A percentile compares a stretch with the other conserved stretches of the same genome.
These are phyloP conservation scores for Xestoiulus laeticollis DNA, from an alignment of 2,888 invertebrate genomes.

Conservation along the genomic window DNA sequence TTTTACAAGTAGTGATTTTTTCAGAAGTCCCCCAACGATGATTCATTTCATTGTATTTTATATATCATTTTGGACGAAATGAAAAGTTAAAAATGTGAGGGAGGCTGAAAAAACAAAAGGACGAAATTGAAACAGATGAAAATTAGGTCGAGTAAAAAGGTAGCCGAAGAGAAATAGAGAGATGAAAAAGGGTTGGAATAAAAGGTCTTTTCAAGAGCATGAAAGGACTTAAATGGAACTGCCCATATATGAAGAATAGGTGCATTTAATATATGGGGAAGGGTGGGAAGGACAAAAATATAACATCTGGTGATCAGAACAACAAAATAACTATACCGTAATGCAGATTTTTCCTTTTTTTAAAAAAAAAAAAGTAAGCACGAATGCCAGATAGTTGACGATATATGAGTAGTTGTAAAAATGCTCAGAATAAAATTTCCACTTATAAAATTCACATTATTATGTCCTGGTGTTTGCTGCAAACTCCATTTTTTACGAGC, in stretches of 20 bases:
- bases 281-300: slow-evolving; percentile 8
- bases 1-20: slow-evolving; percentile 55
- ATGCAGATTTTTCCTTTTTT: not conserved
- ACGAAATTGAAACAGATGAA: slow-evolving; percentile 10
- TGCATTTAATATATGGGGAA: slow-evolving; percentile 28
- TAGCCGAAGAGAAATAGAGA: slow-evolving; percentile 21
- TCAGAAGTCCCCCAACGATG: slow-evolving; percentile 40
- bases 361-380: not conserved
- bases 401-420: slow-evolving; percentile 23
- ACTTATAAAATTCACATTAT: slow-evolving; percentile 37
- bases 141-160: not conserved
- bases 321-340: slow-evolving; percentile 32
- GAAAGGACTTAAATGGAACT: slow-evolving; percentile 38
- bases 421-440: slow-evolving; percentile 39
- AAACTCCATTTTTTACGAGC: not conserved
- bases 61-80: slow-evolving; percentile 38
- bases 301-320: slow-evolving; percentile 43
- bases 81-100: slow-evolving; percentile 7
- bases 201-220: slow-evolving; percentile 29
- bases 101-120: slow-evolving; percentile 16
- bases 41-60: slow-evolving; percentile 40
- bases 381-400: not conserved
- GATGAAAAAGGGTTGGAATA: slow-evolving; percentile 46
- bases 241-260: slow-evolving; percentile 30
- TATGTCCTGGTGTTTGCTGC: slow-evolving; percentile 7